phyloP scores from a whole-genome alignment of 2,888 invertebrate genomes.

The Miltochrista miniata region DNA sequence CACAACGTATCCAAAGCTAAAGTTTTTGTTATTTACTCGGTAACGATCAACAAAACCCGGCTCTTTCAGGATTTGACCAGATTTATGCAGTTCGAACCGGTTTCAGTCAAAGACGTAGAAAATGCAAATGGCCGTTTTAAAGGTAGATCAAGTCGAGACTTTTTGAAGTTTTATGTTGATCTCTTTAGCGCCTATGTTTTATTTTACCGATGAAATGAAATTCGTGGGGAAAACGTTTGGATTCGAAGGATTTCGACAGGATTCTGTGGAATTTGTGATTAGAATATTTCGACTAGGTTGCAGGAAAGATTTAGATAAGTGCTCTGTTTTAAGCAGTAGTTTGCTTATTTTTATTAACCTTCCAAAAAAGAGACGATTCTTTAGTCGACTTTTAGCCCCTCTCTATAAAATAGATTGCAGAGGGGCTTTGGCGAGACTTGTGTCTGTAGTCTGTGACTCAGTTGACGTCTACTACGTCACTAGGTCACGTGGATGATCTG shows the following conservation, averaged over 20 bases:
- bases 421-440: too few species aligned
- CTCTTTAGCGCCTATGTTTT: conserved; percentile 15
- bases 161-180: conserved; percentile 41
- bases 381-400: too few species aligned
- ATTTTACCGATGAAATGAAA: conserved; percentile 4
- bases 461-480: too few species aligned
- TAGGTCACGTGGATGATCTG: too few species aligned
- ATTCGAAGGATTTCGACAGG: not conserved
- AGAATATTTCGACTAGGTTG: too few species aligned
- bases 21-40: conserved; percentile 18
- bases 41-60: conserved; percentile 43
- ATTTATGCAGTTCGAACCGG: conserved; percentile 57
- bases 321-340: not conserved
- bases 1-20: conserved; percentile 12
- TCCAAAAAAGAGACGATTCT: too few species aligned
- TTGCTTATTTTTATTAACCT: too few species aligned
- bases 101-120: conserved; percentile 35
- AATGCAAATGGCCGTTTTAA: conserved; percentile 50
- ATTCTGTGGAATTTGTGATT: not conserved
- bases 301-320: not conserved
- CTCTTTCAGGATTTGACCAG: conserved; percentile 49
- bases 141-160: conserved; percentile 44
- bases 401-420: too few species aligned
- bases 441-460: too few species aligned
- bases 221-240: not conserved